A percentile compares a stretch with the other conserved stretches of the same genome.
Conservation (phyloP, 2,888 invertebrate species). For the Diabrotica balteata region DNA sequence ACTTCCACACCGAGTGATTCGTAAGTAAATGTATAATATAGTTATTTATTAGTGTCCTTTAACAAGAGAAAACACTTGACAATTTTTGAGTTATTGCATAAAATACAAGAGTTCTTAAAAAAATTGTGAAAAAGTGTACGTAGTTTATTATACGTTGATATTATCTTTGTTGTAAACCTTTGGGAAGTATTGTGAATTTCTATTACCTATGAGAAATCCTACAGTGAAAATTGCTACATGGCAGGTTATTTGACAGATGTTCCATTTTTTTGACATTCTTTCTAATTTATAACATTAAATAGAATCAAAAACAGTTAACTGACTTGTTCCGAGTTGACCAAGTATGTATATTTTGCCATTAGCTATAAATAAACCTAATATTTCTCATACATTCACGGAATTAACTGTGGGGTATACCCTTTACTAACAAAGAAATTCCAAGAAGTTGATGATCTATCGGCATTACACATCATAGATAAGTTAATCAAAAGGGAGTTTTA, state of each 20-base stretch:
- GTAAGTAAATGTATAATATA: slow-evolving; percentile 49
- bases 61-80: slow-evolving; percentile 36
- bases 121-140: slow-evolving; percentile 43
- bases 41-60: slow-evolving; percentile 18
- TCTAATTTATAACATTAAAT: slow-evolving; percentile 31
- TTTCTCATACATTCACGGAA: slow-evolving; percentile 11
- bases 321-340: slow-evolving; percentile 24
- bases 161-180: slow-evolving; percentile 13
- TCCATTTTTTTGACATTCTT: slow-evolving; percentile 55
- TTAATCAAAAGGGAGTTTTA: too few relatives aligned
- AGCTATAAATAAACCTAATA: slow-evolving; percentile 8
- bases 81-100: slow-evolving; percentile 53
- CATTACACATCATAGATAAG: slow-evolving; percentile 12
- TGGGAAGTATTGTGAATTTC: slow-evolving; percentile 15
- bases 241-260: slow-evolving; percentile 58
- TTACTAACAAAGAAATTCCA: slow-evolving; percentile 40
- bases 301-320: slow-evolving; percentile 41
- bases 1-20: slow-evolving; percentile 42
- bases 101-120: slow-evolving; percentile 49
- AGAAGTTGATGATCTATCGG: slow-evolving; percentile 35
- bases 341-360: slow-evolving; percentile 25
- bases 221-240: slow-evolving; percentile 40
- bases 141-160: slow-evolving; percentile 35
- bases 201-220: slow-evolving; percentile 16
- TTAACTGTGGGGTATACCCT: slow-evolving; percentile 7